A percentile compares a stretch with the other conserved stretches of the same genome.
Conservation (phyloP, 2,797 vertebrate genomes). For the Gadopsis bispinosus region DNA sequence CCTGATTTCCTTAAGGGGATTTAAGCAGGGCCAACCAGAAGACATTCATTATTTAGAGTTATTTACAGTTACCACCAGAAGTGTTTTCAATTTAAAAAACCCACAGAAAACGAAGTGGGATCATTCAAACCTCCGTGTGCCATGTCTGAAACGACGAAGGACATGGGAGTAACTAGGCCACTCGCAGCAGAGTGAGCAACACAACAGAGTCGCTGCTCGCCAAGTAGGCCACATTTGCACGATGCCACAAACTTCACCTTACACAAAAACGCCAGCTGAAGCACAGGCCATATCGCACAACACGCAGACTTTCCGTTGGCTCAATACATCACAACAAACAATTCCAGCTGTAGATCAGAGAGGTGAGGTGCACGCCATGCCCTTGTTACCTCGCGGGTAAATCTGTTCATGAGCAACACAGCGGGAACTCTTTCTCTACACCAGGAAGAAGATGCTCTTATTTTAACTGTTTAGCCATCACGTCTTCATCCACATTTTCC, state of each 20-base stretch:
- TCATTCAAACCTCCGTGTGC: not conserved
- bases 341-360: not conserved
- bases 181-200: constrained; percentile 31
- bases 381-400: not conserved
- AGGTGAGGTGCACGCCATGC: not conserved
- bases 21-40: not conserved
- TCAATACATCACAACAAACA: not conserved
- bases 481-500: not conserved
- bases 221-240: constrained; percentile 53
- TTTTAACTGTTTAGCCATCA: not conserved
- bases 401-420: not conserved
- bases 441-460: not conserved
- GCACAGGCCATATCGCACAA: not conserved
- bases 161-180: constrained; percentile 51
- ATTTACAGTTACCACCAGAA: not conserved
- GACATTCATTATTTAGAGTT: not conserved
- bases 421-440: not conserved
- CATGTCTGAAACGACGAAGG: constrained; percentile 39
- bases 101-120: not conserved
- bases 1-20: constrained; percentile 2
- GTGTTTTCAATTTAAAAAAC: constrained; percentile 6
- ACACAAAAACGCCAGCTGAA: constrained; percentile 2
- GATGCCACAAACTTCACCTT: constrained; percentile 50
- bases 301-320: not conserved
- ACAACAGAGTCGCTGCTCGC: constrained; percentile 31